Percentiles rank a stretch among this genome's conserved stretches.
Evolutionary conservation across 2,113 vertebrate species (phyloP).

Genomic region (Nematolebias whitei): DNA sequence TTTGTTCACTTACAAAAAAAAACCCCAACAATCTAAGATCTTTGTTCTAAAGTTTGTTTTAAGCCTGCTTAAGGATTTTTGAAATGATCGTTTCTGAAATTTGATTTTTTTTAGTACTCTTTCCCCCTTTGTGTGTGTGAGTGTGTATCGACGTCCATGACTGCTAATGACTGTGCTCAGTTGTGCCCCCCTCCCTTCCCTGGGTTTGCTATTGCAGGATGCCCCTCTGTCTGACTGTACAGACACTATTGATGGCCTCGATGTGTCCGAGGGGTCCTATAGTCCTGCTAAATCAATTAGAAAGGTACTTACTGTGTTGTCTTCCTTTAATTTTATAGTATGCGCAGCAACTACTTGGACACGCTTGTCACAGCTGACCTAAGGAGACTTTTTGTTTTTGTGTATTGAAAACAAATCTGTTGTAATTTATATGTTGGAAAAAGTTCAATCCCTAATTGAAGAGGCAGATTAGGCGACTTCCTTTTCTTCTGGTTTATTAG

Average conservation of each 20-base stretch:
- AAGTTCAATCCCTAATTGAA: no score
- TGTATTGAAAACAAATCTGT: no score
- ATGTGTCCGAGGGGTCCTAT: constrained; percentile 95
- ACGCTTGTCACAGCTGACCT: no score
- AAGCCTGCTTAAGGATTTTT: neutral
- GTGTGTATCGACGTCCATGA: constrained; percentile 22
- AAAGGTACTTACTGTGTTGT: constrained; percentile 91
- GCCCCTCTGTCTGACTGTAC: constrained; percentile 99
- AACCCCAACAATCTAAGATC: no score
- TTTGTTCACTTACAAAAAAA: no score
- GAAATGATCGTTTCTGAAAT: neutral
- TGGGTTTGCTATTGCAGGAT: constrained; percentile 97
- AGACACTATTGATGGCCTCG: constrained; percentile 98
- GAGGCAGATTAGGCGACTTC: neutral
- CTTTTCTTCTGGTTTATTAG: neutral
- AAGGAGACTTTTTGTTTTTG: no score
- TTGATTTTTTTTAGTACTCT: constrained; percentile 13
- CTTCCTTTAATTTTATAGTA: no score
- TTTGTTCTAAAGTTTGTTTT: no score
- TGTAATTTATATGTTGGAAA: no score
- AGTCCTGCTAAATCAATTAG: constrained; percentile 97
- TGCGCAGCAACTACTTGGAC: no score
- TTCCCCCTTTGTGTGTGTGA: constrained; percentile 52
- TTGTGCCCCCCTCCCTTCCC: constrained; percentile 87
- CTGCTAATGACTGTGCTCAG: constrained; percentile 64